Conservation (phyloP, 2,888 invertebrate species). For the Rosalia funebris region DNA sequence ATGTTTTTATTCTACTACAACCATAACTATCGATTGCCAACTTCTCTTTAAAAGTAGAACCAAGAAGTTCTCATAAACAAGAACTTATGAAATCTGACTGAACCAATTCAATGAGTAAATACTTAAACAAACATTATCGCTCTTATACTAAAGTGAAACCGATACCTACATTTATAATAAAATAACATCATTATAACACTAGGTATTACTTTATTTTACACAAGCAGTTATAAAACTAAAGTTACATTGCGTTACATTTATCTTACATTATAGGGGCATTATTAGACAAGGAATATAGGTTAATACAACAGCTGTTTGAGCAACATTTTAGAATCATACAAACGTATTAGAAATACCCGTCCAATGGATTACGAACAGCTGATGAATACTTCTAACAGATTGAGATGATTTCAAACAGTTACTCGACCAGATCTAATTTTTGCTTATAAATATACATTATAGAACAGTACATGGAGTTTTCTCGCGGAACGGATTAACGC, state of each 20-base stretch:
- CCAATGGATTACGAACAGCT: not conserved
- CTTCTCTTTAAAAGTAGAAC: too few relatives aligned
- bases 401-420: not conserved
- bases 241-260: slow-evolving; percentile 20
- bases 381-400: not conserved
- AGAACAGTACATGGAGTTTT: slow-evolving; percentile 89
- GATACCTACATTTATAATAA: too few relatives aligned
- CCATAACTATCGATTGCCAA: too few relatives aligned
- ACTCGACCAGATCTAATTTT: not conserved
- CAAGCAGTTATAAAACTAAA: slow-evolving; percentile 25
- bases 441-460: slow-evolving; percentile 64
- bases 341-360: not conserved
- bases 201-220: slow-evolving; percentile 18
- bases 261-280: slow-evolving; percentile 6
- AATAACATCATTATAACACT: slow-evolving; percentile 1
- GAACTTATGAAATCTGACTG: too few relatives aligned
- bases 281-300: slow-evolving; percentile 8
- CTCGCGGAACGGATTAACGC: slow-evolving; percentile 95
- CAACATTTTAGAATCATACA: not conserved
- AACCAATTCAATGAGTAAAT: too few relatives aligned
- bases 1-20: too few relatives aligned
- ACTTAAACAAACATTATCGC: too few relatives aligned
- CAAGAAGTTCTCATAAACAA: too few relatives aligned
- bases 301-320: slow-evolving; percentile 4
- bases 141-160: too few relatives aligned